Evolutionary conservation across 1,140 invertebrate species (phyloP).

Genomic region (Drosophila serrata): DNA sequence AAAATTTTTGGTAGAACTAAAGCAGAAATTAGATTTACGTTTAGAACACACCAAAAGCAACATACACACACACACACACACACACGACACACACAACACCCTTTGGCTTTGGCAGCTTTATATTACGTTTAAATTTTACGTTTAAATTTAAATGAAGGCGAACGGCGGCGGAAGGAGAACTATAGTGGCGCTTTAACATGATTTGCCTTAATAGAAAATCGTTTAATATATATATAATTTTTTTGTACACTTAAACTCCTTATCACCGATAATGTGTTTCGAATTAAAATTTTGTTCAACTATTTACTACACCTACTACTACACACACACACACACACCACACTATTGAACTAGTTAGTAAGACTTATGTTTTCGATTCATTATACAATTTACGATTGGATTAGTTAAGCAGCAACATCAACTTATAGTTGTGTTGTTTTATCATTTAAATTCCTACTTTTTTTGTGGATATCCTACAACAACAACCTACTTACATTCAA

Average conservation of each 20-base stretch:
- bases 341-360: slow-evolving; percentile 53
- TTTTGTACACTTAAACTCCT: slow-evolving; percentile 8
- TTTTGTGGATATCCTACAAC: slow-evolving; percentile 3
- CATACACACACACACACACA: slow-evolving; percentile 35
- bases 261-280: slow-evolving; percentile 33
- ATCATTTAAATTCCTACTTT: slow-evolving; percentile 37
- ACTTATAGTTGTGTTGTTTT: slow-evolving; percentile 5
- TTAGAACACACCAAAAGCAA: slow-evolving; percentile 46
- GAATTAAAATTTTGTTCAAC: slow-evolving; percentile 21
- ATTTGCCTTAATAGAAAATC: slow-evolving; percentile 78
- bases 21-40: slow-evolving; percentile 41
- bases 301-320: background rate
- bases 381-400: slow-evolving; percentile 22
- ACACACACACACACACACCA: slow-evolving; percentile 7
- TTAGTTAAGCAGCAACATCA: slow-evolving; percentile 28
- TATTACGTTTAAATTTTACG: slow-evolving; percentile 68
- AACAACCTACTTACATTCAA: slow-evolving; percentile 18
- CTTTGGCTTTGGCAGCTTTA: slow-evolving; percentile 68
- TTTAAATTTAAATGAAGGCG: slow-evolving; percentile 44
- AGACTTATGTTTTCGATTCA: slow-evolving; percentile 45
- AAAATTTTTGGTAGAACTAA: slow-evolving; percentile 46
- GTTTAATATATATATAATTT: slow-evolving; percentile 30
- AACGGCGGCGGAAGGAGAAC: background rate
- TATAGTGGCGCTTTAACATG: slow-evolving; percentile 54
- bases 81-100: slow-evolving; percentile 35